Base-by-base conservation (phyloP, 2,113 vertebrate species). In the Hyaena hyaena region DNA sequence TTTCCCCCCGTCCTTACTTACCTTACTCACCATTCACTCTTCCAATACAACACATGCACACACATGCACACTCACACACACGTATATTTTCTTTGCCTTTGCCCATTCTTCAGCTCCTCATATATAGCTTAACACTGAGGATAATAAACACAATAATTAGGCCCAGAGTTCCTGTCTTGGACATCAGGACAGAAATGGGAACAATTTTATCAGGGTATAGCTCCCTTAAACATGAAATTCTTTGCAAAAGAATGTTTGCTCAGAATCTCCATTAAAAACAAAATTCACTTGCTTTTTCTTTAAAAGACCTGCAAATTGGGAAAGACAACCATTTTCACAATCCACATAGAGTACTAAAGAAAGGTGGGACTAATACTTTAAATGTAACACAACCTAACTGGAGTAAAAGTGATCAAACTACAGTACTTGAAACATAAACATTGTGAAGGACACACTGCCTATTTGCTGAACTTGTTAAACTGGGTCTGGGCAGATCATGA, bases 311-410 rank as follows among this genome's bases (percentile, higher is more conserved):
- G 58, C 7, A 68, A 96, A 96, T 10, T n/a, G 7, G 10, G 7
- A 82, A 93, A 97, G 33, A 23, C 24, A 77, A 82, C 66, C 53
- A 79, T 96, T 96, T 93, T 74, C 55, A 95, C 28, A 81, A 80
- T 58, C 65, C 58, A 88, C 50, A 68, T 4, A 71, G 33, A 69
- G 31, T 85, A 92, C 83, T 84, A 85, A 91, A 81, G 77, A 74
- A 73, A 21, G 33, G 2, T 95, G 7, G 19, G 16, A 68, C 33
- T 73, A 88, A 66, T 76, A 80, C 3, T 95, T 94, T 66, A 92
- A 92, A 63, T 76, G 33, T 80, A 77, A 74, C 3, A 33, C 16
- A 80, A 50, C 16, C 35, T 88, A 87, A 80, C 1, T 91, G 31
- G 26, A 77, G 48, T 63, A 84, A 94, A 95, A 84, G 82, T 93